These are phyloP conservation scores for Lophius piscatorius DNA, from an alignment of 2,113 vertebrate species.

Conservation along the genomic window DNA sequence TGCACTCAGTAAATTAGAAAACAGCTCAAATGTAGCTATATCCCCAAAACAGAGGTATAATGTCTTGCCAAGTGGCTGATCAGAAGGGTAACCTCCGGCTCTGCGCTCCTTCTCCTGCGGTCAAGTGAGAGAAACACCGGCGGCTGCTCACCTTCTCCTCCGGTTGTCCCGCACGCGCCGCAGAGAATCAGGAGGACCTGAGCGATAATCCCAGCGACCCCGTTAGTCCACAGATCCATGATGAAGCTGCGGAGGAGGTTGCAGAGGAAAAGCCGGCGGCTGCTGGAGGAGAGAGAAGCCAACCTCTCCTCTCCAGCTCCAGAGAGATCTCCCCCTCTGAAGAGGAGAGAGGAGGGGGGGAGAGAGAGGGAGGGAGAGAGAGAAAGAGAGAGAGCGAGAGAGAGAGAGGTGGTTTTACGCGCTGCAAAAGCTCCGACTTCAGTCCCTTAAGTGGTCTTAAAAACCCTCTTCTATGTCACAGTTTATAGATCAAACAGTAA, in stretches of 20 bases:
- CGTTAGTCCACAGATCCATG: conserved; percentile 54
- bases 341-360: background rate
- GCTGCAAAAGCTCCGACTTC: background rate
- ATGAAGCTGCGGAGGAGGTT: conserved; percentile 26
- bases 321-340: conserved; percentile 34
- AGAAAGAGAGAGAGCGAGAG: conserved; percentile 1
- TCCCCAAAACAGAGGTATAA: too few relatives aligned
- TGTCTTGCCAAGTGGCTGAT: too few relatives aligned
- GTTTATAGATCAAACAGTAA: too few relatives aligned
- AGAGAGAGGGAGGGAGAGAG: background rate
- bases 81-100: too few relatives aligned
- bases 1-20: too few relatives aligned
- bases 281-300: conserved; percentile 47
- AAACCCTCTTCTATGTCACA: background rate
- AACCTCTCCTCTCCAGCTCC: conserved; percentile 55
- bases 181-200: conserved; percentile 40
- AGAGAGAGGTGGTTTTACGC: background rate
- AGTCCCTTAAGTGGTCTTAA: conserved; percentile 2
- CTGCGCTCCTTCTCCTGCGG: too few relatives aligned
- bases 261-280: conserved; percentile 20
- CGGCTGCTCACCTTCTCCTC: conserved; percentile 59
- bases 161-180: conserved; percentile 39
- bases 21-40: too few relatives aligned
- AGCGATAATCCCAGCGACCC: conserved; percentile 47
- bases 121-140: background rate